Evolutionary conservation across 2,797 vertebrate genomes (phyloP), one percentile per base, ranked within the genome.

Genomic region (Coluber constrictor): DNA sequence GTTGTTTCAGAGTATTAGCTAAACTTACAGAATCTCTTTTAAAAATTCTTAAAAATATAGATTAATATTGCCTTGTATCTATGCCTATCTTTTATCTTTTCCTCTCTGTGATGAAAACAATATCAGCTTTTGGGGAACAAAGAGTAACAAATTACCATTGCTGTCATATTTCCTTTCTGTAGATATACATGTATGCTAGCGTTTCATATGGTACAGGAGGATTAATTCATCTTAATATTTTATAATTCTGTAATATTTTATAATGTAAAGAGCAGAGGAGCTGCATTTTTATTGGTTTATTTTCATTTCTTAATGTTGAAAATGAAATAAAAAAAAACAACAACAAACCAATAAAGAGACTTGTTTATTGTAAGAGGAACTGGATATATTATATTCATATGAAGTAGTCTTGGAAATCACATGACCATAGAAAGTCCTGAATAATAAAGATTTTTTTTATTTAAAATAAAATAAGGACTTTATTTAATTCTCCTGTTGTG

Each of bases 401-500:
- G 88, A 59, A 79, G 15, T 27, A 57, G 83, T 89, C 51, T 91
- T 91, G 87, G 43, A 91, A 93, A 93, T 88, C 90, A 91, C 63
- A 91, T 51, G 90, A 63, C 87, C 27, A 54, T n/a, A 79, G 66
- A 93, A 93, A 91, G 90, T 88, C 87, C 93, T 89, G 93, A 51
- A 96, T 95, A 96, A 95, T 95, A 96, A 96, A 96, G 95, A 96
- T 13, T 74, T 8, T 97, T 96, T 97, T 96, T 93, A 57, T 91
- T 93, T 91, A 89, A 93, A 86, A 91, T 91, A 93, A 86, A 96
- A 96, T 96, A 89, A 93, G 92, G 95, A 96, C 96, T 97, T 98
- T 98, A 97, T 98, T 98, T 97, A 97, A 98, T 98, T 98, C 97
- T 97, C 96, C 96, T 95, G 96, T 97, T 97, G 96, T 96, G 96